Base-by-base conservation (phyloP, 2,888 invertebrate genomes). In the Trissolcus brochymenae region DNA sequence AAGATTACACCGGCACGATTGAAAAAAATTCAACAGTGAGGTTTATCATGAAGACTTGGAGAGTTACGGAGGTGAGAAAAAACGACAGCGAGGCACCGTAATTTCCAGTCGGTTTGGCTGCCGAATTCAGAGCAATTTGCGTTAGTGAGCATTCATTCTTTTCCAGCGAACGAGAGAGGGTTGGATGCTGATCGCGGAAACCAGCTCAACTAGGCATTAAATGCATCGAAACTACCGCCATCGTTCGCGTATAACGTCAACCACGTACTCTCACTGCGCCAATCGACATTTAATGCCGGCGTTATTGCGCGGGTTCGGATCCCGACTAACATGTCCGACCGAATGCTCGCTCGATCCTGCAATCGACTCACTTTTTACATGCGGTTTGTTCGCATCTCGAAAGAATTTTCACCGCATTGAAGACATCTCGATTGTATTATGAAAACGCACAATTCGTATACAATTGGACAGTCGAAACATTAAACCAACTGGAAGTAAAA, bases 171-270 rank as follows among this genome's bases (percentile, higher is more conserved):
- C 61, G 70, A 70, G 35, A 35, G 55, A 62, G 61, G 65, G 79
- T 72, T 60, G 72, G 76, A 57, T 41, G 60, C 25, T 14, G 46
- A 67, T 54, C 57, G 70, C 70, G 43, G 54, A 73, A 64, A 57
- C 73, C 55, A 59, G 40, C 43, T 65, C 73, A 73, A 67, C 71
- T 57, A 40, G 55, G 67, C 72, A 76, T 79, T 81, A 81, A 81
- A 80, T 67, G 67, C 77, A 67, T 81, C 83, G 83, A 84, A 70
- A 78, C 81, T 82, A 81, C 81, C 81, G 86, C 85, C 86, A 86
- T 84, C 86, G 54, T 55, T 72, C 84, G 83, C 74, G 56, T 50
- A 75, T 66, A 62, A 70, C 76, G 54, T 61, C 80, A 84, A 84
- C 80, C 82, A 73, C 78, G 76, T 82, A 64, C 80, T 17, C 70